These are phyloP conservation scores for Macaria liturata DNA, from an alignment of 2,888 invertebrate genomes.

Conservation along the genomic window DNA sequence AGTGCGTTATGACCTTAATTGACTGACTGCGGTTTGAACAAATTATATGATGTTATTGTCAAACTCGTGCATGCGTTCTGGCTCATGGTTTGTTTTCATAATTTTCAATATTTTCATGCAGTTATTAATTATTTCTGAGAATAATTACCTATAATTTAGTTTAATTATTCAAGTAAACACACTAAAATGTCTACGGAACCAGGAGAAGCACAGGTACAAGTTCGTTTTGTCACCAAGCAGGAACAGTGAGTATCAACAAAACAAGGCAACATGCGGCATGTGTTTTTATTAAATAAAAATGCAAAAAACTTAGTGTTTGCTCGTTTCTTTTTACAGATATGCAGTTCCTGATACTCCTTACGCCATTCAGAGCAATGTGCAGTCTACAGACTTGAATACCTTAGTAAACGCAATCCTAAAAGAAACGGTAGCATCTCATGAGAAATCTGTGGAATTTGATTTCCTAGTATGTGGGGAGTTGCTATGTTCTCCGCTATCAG, in stretches of 20 bases:
- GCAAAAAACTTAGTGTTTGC: neutral
- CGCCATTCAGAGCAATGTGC: conserved; percentile 89
- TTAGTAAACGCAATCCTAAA: conserved; percentile 91
- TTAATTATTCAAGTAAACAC: neutral
- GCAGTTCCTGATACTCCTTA: conserved; percentile 94
- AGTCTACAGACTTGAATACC: conserved; percentile 87
- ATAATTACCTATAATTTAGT: neutral
- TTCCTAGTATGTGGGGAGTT: conserved; percentile 94
- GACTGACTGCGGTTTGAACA: too few species aligned
- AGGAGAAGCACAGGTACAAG: conserved; percentile 86
- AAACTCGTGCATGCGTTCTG: conserved; percentile 3
- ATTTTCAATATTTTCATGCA: too few species aligned
- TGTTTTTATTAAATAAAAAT: neutral
- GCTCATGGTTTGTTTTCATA: conserved; percentile 6
- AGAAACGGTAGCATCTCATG: conserved; percentile 69
- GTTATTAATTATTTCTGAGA: neutral
- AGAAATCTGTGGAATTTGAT: conserved; percentile 89
- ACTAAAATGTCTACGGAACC: conserved; percentile 54
- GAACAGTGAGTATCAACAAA: conserved; percentile 85
- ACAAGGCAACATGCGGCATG: conserved; percentile 32
- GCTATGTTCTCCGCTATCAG: conserved; percentile 86
- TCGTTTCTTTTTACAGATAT: conserved; percentile 82
- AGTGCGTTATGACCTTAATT: too few species aligned
- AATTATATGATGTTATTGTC: conserved; percentile 3
- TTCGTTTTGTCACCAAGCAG: conserved; percentile 91